Base-by-base conservation (phyloP, 2,113 vertebrate genomes). In the Larimichthys polyactis region DNA sequence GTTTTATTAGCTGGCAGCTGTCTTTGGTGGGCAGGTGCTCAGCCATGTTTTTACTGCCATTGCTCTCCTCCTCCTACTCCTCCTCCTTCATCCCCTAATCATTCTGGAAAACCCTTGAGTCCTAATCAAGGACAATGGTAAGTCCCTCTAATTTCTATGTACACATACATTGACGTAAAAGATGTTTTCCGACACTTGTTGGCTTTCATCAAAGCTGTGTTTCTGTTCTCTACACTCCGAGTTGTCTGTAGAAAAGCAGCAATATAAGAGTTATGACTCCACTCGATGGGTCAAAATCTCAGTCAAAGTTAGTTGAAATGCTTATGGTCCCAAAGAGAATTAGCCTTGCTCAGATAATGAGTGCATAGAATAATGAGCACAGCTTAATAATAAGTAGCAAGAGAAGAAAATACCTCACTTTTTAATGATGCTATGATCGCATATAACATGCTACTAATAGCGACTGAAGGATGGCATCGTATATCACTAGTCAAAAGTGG, bases 1-100 rank as follows among this genome's bases (percentile, higher is more conserved):
- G 20, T 68, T 92, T 93, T 91, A 92, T 79, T 81, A 87, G 78
- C 46, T 87, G 63, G 86, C 72, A 82, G 78, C 51, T 36, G 8
- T 63, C 81, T 84, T 85, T 82, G 73, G 82, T 84, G 78, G 76
- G 86, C 85, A 87, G 83, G 86, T 82, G 78, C 75, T 91, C 81
- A 75, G 83, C 75, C 59, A 70, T 71, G 77, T 70, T 89, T 89
- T 93, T 92, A 91, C 57, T 74, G 81, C 79, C 66, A 51, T 73
- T 71, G 14, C 84, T 82, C 64, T 79, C 58, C 58, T 78, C 71
- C 81, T 75, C 71, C 69, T 77, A 0, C 29, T 78, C 55, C 64
- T 78, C 77, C 84, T 70, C 59, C 48, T 76, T 68, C 67, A 68
- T 85, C 59, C 58, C 58, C 65, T 71, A 20, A 64, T 59, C 71